A percentile compares a stretch with the other conserved stretches of the same genome.
Evolutionary conservation across 2,113 vertebrate genomes (phyloP).

Genomic region (Pteruthius melanotis): DNA sequence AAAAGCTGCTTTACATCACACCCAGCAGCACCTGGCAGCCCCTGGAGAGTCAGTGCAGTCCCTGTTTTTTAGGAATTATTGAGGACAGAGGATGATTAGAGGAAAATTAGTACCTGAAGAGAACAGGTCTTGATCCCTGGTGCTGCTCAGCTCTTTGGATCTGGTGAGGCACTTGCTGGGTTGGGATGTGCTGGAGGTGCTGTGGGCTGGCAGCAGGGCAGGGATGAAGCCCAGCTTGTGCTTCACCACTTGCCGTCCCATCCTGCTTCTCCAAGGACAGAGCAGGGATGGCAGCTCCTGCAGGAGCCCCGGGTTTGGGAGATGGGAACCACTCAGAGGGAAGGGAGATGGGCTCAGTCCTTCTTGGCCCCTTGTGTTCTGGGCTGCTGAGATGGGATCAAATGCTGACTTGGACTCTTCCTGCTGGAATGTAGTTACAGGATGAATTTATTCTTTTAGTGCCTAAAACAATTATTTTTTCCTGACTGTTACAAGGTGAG

Average conservation of each 20-base stretch:
- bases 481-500: background rate
- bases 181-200: background rate
- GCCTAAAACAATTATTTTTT: background rate
- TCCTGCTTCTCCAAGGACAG: background rate
- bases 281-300: background rate
- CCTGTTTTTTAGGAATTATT: background rate
- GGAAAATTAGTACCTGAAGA: background rate
- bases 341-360: background rate
- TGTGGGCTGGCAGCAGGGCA: background rate
- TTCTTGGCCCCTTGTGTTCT: background rate
- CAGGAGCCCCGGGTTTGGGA: background rate
- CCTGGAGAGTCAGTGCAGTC: background rate
- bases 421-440: background rate
- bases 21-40: background rate
- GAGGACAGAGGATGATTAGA: background rate
- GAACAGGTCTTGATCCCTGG: background rate
- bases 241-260: background rate
- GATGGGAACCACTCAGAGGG: background rate
- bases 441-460: background rate
- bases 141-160: background rate
- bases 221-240: background rate
- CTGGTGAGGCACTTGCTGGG: background rate
- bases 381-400: background rate
- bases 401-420: background rate
- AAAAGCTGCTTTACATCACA: background rate